Conservation (phyloP, 1,140 invertebrate species). For the Akabosia matsudoensis region DNA sequence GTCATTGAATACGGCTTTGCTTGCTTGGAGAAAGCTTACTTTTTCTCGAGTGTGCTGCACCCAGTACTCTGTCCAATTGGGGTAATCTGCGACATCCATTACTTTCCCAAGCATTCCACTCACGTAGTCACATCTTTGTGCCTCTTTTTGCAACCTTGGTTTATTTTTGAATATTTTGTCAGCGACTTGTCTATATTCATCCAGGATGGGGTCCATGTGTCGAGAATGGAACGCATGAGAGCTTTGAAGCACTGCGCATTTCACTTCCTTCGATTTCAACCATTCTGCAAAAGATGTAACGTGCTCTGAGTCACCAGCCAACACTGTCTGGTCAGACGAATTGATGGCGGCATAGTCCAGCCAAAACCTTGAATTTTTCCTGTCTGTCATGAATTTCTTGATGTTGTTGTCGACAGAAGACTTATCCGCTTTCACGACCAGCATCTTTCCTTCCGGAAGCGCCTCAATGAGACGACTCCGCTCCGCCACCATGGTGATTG, state of each 20-base stretch:
- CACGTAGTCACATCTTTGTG: not conserved
- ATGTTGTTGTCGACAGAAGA: not conserved
- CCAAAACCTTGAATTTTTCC: not conserved
- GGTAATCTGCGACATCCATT: not conserved
- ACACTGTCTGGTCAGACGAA: not conserved
- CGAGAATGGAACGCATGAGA: conserved; percentile 4
- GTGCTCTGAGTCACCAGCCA: not conserved
- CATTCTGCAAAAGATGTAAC: not conserved
- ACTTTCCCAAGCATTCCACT: not conserved
- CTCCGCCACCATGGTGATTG: conserved; percentile 22
- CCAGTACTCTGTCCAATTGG: conserved; percentile 2
- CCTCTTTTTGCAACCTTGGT: not conserved
- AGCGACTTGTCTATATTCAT: not conserved
- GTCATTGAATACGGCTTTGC: not conserved
- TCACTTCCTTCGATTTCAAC: not conserved
- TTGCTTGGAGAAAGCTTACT: not conserved
- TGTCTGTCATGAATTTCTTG: not conserved
- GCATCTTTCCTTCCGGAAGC: conserved; percentile 33
- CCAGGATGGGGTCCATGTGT: conserved; percentile 14
- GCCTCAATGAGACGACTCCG: conserved; percentile 29
- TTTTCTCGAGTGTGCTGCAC: not conserved
- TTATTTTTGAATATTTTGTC: not conserved
- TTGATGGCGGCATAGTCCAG: conserved; percentile 11
- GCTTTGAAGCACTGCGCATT: not conserved
- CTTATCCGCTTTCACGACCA: conserved; percentile 18